Base-by-base conservation (phyloP, 2,888 invertebrate genomes). In the Xylocampa areola region DNA sequence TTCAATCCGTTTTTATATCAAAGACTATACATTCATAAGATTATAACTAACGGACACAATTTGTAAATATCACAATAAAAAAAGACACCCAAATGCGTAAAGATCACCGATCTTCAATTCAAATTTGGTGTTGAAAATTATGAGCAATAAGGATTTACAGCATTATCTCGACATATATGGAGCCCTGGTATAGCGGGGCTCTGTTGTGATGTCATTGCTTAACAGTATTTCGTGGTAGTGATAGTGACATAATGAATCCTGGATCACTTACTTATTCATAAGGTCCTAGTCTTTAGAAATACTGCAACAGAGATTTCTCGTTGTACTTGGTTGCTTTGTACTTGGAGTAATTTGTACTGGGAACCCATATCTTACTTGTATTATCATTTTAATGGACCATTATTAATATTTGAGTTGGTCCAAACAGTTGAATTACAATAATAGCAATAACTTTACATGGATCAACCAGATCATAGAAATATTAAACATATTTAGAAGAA, bases 181-280 rank as follows among this genome's bases (percentile, higher is more conserved):
- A 25, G 43, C 60, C 49, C 61, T 74, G 47, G 73, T 64, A 55
- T 55, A 72, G 75, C 74, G 69, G 74, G 50, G 60, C 39, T 58
- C 35, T 19, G 23, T 59, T 67, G 48, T 73, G 62, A 60, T 57
- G 59, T 68, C 71, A 65, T 59, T 72, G 41, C 35, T 62, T 14
- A 55, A 10, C 10, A 30, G n/a, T n/a, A n/a, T n/a, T n/a, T n/a
- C n/a, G n/a, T n/a, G n/a, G n/a, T n/a, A n/a, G n/a, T n/a, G n/a
- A n/a, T n/a, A n/a, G 37, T 57, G 57, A 58, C 51, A 58, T 62
- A 63, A 68, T 44, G 32, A 21, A 21, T 21, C 2, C 5, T 23
- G 6, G 37, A 48, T 43, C 11, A 45, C 25, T 48, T 40, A 45
- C 25, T 48, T 40, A 60, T 35, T 52, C 59, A 52, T 49, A 67